phyloP scores from a whole-genome alignment of 2,888 invertebrate species.

The Pyrgus malvae region DNA sequence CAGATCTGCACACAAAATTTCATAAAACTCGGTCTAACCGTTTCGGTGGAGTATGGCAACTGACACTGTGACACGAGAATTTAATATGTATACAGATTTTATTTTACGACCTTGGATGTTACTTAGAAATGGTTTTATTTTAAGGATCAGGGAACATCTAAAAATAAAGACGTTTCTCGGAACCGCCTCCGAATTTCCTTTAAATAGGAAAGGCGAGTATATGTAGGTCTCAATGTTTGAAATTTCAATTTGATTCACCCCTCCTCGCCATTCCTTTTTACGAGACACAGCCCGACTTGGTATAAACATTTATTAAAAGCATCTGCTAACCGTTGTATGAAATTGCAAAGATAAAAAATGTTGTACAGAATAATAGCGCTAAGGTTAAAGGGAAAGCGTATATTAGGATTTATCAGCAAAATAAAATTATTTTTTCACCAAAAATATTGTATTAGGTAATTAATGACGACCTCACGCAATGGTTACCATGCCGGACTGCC shows the following conservation, averaged over 20 bases:
- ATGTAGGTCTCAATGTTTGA: constrained; percentile 31
- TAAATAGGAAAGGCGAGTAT: background rate
- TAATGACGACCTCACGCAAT: no score
- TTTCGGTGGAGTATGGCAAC: no score
- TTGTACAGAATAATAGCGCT: background rate
- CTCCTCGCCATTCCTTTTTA: constrained; percentile 42
- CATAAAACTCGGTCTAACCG: no score
- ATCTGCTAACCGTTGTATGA: constrained; percentile 4
- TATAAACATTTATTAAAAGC: constrained; percentile 27
- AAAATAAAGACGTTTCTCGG: background rate
- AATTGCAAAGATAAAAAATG: background rate
- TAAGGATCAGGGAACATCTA: background rate
- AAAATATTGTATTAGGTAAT: no score
- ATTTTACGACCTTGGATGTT: background rate
- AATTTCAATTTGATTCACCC: constrained; percentile 48
- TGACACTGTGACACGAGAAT: no score
- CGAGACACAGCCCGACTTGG: constrained; percentile 26
- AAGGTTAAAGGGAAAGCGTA: no score
- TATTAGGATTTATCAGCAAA: background rate
- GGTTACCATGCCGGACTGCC: no score
- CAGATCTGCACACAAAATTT: no score
- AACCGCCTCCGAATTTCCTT: background rate
- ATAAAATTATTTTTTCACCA: no score
- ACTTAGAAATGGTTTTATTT: background rate
- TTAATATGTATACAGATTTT: no score